phyloP scores from a whole-genome alignment of 2,888 invertebrate species.

The Leptinotarsa peninsularis region DNA sequence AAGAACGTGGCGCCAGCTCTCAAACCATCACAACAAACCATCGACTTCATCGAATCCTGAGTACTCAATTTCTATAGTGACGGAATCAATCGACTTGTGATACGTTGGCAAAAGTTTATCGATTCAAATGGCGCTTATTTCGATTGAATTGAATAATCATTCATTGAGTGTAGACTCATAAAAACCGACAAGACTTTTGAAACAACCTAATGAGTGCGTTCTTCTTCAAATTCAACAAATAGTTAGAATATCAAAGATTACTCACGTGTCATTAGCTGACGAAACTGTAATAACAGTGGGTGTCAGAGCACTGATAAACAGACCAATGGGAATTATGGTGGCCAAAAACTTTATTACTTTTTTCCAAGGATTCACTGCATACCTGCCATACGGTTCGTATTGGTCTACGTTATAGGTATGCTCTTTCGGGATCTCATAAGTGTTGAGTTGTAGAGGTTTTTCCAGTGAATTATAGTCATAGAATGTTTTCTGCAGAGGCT shows the following conservation, averaged over 20 bases:
- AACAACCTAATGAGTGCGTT: too few relatives aligned
- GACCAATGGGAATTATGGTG: constrained; percentile 77
- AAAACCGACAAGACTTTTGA: too few relatives aligned
- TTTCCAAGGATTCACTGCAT: constrained; percentile 70
- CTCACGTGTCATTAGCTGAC: constrained; percentile 61
- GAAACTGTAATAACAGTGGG: constrained; percentile 75
- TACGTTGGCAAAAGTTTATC: too few relatives aligned
- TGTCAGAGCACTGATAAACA: constrained; percentile 78
- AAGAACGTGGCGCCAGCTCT: too few relatives aligned
- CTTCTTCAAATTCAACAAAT: too few relatives aligned
- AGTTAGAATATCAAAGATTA: constrained; percentile 18
- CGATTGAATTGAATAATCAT: too few relatives aligned
- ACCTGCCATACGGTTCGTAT: constrained; percentile 20
- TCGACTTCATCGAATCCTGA: too few relatives aligned
- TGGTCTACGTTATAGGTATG: constrained; percentile 33
- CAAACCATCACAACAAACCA: too few relatives aligned
- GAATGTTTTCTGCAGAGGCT: constrained; percentile 42
- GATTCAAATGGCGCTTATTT: too few relatives aligned
- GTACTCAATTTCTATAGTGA: too few relatives aligned
- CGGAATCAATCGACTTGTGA: too few relatives aligned
- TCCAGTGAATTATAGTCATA: constrained; percentile 49
- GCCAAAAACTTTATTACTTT: constrained; percentile 75
- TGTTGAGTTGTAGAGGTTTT: constrained; percentile 41
- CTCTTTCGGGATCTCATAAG: constrained; percentile 27
- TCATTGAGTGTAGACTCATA: too few relatives aligned